Conservation (phyloP, 2,797 vertebrate species). For the Silurus lanzhouensis region DNA sequence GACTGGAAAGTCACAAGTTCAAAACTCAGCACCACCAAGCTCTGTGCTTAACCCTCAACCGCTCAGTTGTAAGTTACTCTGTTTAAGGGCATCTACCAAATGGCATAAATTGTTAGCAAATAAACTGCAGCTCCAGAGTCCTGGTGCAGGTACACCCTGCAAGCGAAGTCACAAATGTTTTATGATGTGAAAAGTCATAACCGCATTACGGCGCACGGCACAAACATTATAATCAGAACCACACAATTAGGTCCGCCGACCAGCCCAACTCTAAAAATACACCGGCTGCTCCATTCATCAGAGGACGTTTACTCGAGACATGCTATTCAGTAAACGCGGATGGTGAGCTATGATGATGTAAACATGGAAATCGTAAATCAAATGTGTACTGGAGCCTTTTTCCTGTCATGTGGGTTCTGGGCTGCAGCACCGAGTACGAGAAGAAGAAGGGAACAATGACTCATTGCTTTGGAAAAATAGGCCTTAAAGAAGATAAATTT, state of each 20-base stretch:
- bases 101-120: too few relatives aligned
- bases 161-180: conserved; percentile 70
- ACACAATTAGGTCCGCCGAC: conserved; percentile 63
- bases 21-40: too few relatives aligned
- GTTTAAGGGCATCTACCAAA: too few relatives aligned
- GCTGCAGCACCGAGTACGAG: conserved; percentile 51
- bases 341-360: conserved; percentile 59
- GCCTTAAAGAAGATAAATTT: conserved; percentile 60
- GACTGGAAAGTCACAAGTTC: too few relatives aligned
- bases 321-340: conserved; percentile 61
- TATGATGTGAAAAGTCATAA: conserved; percentile 58
- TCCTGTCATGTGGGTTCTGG: conserved; percentile 60
- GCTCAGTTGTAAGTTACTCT: too few relatives aligned
- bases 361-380: conserved; percentile 63
- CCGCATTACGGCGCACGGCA: conserved; percentile 61
- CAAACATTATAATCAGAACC: conserved; percentile 75
- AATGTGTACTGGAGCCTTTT: conserved; percentile 61
- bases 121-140: conserved; percentile 51
- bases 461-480: conserved; percentile 60
- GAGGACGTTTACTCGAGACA: conserved; percentile 52
- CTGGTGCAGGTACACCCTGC: conserved; percentile 57
- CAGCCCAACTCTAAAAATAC: conserved; percentile 69
- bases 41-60: too few relatives aligned
- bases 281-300: conserved; percentile 56
- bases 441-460: conserved; percentile 58